phyloP scores from a whole-genome alignment of 53 echinoderm and acorn worm species.

The Luidia sarsii region DNA sequence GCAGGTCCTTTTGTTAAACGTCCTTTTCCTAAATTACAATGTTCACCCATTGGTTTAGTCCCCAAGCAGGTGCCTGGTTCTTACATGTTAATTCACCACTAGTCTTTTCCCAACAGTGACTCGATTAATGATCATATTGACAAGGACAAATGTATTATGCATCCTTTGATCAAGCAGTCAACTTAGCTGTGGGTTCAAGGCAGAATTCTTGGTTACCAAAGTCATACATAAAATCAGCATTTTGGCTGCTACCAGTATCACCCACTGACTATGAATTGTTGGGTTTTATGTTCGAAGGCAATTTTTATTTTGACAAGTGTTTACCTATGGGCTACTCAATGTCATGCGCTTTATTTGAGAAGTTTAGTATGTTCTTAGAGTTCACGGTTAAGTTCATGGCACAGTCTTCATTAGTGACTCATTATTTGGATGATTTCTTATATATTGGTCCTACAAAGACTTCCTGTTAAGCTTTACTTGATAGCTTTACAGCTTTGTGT shows the following conservation, averaged over 20 bases:
- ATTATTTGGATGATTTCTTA: slow-evolving; percentile 51
- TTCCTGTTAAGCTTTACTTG: background rate
- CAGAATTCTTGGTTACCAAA: slow-evolving; percentile 15
- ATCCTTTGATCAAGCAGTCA: slow-evolving; percentile 45
- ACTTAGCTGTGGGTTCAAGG: background rate
- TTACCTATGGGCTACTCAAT: slow-evolving; percentile 63
- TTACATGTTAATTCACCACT: slow-evolving; percentile 55
- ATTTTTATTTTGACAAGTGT: slow-evolving; percentile 53
- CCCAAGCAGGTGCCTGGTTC: slow-evolving; percentile 47
- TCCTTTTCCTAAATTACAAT: slow-evolving; percentile 29
- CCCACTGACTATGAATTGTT: slow-evolving; percentile 56
- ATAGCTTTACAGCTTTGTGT: slow-evolving; percentile 27
- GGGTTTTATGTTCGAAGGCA: slow-evolving; percentile 37
- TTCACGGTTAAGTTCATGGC: slow-evolving; percentile 1
- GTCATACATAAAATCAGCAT: slow-evolving; percentile 49
- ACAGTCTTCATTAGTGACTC: background rate
- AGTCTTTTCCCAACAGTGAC: slow-evolving; percentile 33
- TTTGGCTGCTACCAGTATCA: slow-evolving; percentile 53
- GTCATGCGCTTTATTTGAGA: slow-evolving; percentile 46
- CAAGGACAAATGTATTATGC: slow-evolving; percentile 34
- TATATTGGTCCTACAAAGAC: slow-evolving; percentile 5
- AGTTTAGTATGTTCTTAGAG: slow-evolving; percentile 45
- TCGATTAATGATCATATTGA: slow-evolving; percentile 60
- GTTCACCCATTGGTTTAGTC: slow-evolving; percentile 44
- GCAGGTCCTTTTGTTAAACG: slow-evolving; percentile 30